phyloP scores from a whole-genome alignment of 92 coral and sea anemone genomes.

The Porites cylindrica region DNA sequence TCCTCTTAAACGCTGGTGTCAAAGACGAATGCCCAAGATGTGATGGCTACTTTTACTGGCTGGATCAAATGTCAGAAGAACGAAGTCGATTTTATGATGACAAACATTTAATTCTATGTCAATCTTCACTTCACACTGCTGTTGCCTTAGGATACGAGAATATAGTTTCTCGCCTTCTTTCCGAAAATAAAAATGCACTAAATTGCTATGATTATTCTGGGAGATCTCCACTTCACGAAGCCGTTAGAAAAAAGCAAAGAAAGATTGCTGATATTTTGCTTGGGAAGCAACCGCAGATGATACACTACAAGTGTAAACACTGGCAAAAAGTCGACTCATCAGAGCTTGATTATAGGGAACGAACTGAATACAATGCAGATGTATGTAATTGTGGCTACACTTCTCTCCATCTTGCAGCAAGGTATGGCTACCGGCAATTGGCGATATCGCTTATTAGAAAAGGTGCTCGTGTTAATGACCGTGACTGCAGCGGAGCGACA shows the following conservation, averaged over 20 bases:
- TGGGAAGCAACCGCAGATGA: slow-evolving; percentile 34
- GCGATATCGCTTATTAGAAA: slow-evolving; percentile 34
- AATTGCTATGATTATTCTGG: slow-evolving; percentile 60
- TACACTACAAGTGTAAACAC: slow-evolving; percentile 39
- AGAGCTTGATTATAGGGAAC: slow-evolving; percentile 26
- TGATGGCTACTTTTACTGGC: slow-evolving; percentile 60
- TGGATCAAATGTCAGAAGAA: neutral
- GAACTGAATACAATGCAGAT: neutral
- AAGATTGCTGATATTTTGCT: slow-evolving; percentile 48
- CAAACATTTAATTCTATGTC: slow-evolving; percentile 46
- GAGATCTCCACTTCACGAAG: slow-evolving; percentile 69
- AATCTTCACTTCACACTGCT: slow-evolving; percentile 77
- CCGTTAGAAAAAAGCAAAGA: slow-evolving; percentile 40
- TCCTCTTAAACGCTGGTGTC: slow-evolving; percentile 4
- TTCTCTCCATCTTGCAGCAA: slow-evolving; percentile 63
- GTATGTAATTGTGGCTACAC: slow-evolving; percentile 64
- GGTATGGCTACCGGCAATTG: slow-evolving; percentile 38
- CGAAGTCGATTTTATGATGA: slow-evolving; percentile 36
- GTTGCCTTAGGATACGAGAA: slow-evolving; percentile 48
- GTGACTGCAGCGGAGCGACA: slow-evolving; percentile 52
- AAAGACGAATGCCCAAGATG: slow-evolving; percentile 23
- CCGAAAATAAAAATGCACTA: slow-evolving; percentile 21
- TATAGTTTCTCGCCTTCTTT: slow-evolving; percentile 45
- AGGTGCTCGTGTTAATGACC: slow-evolving; percentile 16
- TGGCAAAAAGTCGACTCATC: slow-evolving; percentile 13